Percentiles rank a stretch among this genome's conserved stretches.
Conservation (phyloP, 2,797 vertebrate species). For the Orientallactaga sibirica region DNA sequence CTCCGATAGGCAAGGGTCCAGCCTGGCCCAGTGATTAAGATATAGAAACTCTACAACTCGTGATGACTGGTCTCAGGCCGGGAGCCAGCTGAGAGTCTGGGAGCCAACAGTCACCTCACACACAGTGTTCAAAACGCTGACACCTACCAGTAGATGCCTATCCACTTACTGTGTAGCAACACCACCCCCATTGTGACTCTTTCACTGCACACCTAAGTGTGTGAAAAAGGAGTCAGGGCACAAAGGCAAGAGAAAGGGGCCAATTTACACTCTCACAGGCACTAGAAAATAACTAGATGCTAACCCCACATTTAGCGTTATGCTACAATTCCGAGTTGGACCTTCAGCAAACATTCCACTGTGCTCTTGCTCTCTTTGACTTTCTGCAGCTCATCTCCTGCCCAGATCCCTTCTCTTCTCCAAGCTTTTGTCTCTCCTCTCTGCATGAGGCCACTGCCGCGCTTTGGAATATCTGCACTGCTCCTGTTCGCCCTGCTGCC, state of each 20-base stretch:
- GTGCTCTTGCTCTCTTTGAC: background rate
- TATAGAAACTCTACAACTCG: slow-evolving; percentile 58
- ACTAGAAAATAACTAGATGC: background rate
- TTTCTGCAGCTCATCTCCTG: background rate
- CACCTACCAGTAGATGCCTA: background rate
- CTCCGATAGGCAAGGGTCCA: background rate
- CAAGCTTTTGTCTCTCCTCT: background rate
- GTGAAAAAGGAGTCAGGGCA: background rate
- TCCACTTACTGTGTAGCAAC: background rate
- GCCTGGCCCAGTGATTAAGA: slow-evolving; percentile 39
- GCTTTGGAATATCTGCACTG: background rate
- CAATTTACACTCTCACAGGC: background rate
- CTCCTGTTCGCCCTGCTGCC: fast-evolving
- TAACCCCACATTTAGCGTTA: background rate
- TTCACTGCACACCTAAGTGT: background rate
- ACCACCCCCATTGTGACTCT: background rate
- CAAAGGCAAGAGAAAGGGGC: background rate
- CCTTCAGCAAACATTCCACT: background rate
- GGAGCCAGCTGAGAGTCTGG: background rate
- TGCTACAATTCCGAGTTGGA: background rate
- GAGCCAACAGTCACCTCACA: slow-evolving; percentile 8
- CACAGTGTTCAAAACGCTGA: background rate
- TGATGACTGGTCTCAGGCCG: background rate
- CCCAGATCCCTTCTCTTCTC: background rate
- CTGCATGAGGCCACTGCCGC: background rate